Percentiles rank a stretch among this genome's conserved stretches.
Evolutionary conservation across 2,888 invertebrate genomes (phyloP).

Genomic region (Craniophora ligustri): DNA sequence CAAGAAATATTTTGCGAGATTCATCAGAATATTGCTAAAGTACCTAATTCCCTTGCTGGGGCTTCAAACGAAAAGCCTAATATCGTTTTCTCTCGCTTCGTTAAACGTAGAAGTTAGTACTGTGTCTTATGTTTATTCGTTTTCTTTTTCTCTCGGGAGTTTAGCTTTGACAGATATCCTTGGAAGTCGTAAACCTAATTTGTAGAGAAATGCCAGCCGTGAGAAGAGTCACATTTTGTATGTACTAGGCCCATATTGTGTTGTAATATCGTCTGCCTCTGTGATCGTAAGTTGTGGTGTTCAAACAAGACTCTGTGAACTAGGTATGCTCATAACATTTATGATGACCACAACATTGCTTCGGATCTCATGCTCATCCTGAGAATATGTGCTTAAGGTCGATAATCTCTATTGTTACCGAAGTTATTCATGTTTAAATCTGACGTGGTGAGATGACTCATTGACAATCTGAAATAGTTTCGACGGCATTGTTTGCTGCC

Average conservation of each 20-base stretch:
- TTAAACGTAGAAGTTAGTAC: slow-evolving; percentile 1
- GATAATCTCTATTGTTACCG: slow-evolving; percentile 49
- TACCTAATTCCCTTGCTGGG: slow-evolving; percentile 3
- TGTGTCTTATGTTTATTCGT: not conserved
- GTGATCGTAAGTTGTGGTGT: slow-evolving; percentile 23
- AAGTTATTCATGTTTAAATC: slow-evolving; percentile 48
- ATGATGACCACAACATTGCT: slow-evolving; percentile 2
- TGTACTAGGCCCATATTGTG: not conserved
- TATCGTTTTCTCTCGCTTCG: not conserved
- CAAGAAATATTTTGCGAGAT: not conserved
- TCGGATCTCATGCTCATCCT: slow-evolving; percentile 38
- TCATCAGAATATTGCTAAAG: not conserved
- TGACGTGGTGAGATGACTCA: slow-evolving; percentile 65
- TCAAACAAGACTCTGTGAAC: too few species aligned
- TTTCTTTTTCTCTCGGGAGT: not conserved
- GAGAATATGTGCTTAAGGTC: slow-evolving; percentile 33
- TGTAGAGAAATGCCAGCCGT: not conserved
- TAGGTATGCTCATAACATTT: too few species aligned
- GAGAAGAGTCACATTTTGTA: not conserved
- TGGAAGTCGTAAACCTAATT: slow-evolving; percentile 1
- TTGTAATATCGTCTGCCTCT: slow-evolving; percentile 5
- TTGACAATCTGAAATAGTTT: slow-evolving; percentile 67
- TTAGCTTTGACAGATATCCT: slow-evolving; percentile 6
- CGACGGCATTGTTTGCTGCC: slow-evolving; percentile 63
- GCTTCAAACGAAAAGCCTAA: not conserved